Conservation (phyloP, 2,113 vertebrate species). For the Chauna torquata region DNA sequence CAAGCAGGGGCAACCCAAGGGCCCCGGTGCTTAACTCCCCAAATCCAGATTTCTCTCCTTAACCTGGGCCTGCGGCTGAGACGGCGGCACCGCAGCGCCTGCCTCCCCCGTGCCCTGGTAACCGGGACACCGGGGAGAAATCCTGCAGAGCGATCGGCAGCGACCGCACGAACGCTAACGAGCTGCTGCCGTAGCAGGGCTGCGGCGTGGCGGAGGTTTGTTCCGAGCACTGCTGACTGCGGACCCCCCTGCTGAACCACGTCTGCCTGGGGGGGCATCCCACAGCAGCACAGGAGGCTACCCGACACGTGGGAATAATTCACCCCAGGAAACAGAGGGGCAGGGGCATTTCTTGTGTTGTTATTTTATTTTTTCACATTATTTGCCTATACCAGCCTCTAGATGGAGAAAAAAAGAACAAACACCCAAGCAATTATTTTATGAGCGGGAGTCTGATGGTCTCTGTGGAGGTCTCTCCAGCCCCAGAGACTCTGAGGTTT, state of each 20-base stretch:
- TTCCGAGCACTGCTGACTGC: constrained; percentile 32
- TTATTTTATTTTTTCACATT: not conserved
- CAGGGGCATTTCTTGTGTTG: not conserved
- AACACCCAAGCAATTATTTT: not conserved
- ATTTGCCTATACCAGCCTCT: not conserved
- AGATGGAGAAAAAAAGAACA: not conserved
- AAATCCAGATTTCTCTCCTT: not conserved
- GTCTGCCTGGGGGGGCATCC: not conserved
- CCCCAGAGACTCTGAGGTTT: accelerated
- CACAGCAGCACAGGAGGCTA: not conserved
- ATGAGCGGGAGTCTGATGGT: not conserved
- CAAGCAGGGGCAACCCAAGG: not conserved
- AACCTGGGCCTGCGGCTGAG: not conserved
- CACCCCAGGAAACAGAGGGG: not conserved
- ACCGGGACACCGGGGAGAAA: not conserved
- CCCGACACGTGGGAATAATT: not conserved
- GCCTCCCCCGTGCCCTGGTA: not conserved
- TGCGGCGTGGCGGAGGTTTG: not conserved
- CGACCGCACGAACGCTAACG: not conserved
- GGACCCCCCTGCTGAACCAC: constrained; percentile 21
- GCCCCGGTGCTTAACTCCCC: not conserved
- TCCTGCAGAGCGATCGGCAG: not conserved
- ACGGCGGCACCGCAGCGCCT: accelerated
- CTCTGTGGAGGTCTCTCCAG: not conserved
- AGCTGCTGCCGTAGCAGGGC: not conserved